Base-by-base conservation (phyloP, 2,113 vertebrate genomes). In the Sceloporus tristichus region DNA sequence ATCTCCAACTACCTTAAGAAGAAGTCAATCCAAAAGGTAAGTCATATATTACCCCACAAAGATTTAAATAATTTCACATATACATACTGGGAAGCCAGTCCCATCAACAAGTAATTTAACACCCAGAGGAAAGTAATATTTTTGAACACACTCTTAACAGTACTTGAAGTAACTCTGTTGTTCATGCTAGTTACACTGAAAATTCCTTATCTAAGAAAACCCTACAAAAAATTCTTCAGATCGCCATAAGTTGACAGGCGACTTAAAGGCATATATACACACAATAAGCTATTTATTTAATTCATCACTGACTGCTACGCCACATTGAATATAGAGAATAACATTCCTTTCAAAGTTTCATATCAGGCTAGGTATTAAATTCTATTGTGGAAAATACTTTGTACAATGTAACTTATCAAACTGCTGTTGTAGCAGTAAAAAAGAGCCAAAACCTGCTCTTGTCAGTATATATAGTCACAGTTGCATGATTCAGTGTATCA, bases 401-500 rank as follows among this genome's bases (percentile, higher is more conserved):
- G 2, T 75, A 0, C 56, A 0, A 87, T 53, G 18, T 29, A 85
- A 56, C 27, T 40, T 80, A 82, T 82, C 53, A 76, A 77, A 42
- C n/a, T 75, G 27, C 68, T 85, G 70, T 74, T 1, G 23, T 68
- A 85, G 23, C 9, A 10, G 13, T 77, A 59, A 70, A 2, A n/a
- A 65, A 0, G 13, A 4, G 14, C 7, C 38, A 84, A 29, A 27
- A 4, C 29, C 66, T 89, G 9, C 38, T 84, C 0, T 80, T 14
- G 23, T 62, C 79, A 84, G 82, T 71, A 83, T 3, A 89, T 14
- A 89, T 14, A 13, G 21, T 84, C 42, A 85, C 74, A 56, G 82
- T 82, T 81, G 34, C 40, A 85, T 86, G 53, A 77, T 2, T 83
- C 0, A 25, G 2, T 82, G 87, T 38, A 83, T 73, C 0, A 27